phyloP scores from a whole-genome alignment of 2,797 vertebrate genomes.

The Rhinoraja longicauda region DNA sequence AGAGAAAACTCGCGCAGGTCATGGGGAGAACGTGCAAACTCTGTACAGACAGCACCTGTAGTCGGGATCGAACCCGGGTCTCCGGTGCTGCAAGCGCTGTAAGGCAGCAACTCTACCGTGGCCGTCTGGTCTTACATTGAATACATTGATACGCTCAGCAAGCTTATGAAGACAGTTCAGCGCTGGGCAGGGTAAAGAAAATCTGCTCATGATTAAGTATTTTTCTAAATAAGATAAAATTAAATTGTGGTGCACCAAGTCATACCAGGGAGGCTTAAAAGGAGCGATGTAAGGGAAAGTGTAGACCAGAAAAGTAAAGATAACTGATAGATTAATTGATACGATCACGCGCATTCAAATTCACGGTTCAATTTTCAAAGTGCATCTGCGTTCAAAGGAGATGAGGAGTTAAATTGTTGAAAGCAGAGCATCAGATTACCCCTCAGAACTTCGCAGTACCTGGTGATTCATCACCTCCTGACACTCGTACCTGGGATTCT shows the following conservation, averaged over 20 bases:
- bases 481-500: not conserved
- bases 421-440: not conserved
- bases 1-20: too few relatives aligned
- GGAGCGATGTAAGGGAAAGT: not conserved
- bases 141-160: not conserved
- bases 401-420: not conserved
- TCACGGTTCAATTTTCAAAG: not conserved
- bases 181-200: not conserved
- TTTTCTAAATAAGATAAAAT: not conserved
- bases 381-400: not conserved
- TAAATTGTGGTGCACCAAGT: not conserved
- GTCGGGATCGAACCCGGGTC: too few relatives aligned
- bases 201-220: not conserved
- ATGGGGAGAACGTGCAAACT: too few relatives aligned
- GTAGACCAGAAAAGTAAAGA: not conserved
- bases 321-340: constrained; percentile 13
- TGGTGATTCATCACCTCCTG: not conserved
- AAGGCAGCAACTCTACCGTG: too few relatives aligned
- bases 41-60: too few relatives aligned
- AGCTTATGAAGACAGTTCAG: not conserved
- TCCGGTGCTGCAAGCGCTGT: too few relatives aligned
- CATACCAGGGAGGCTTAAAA: not conserved
- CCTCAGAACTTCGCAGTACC: not conserved
- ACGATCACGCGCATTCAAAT: not conserved
- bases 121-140: not conserved